phyloP scores from a whole-genome alignment of 2,113 vertebrate species.

The Cochlearius cochlearius region DNA sequence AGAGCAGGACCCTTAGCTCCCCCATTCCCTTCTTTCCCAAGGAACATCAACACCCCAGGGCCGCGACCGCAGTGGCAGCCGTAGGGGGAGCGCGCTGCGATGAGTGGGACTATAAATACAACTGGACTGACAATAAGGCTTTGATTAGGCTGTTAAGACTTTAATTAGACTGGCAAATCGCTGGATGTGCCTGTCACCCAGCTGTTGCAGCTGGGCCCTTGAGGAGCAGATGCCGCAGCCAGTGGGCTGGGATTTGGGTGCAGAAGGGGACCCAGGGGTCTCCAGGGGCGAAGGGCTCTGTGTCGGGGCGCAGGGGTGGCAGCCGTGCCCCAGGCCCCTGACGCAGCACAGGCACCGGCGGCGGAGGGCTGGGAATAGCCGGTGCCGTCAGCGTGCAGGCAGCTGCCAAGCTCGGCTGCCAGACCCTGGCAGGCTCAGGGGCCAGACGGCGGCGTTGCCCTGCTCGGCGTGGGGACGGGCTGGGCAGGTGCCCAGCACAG shows the following conservation, averaged over 20 bases:
- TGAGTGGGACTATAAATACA: slow-evolving; percentile 13
- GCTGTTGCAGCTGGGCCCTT: background rate
- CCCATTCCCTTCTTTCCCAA: background rate
- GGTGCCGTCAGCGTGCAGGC: background rate
- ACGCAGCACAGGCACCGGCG: background rate
- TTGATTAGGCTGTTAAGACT: slow-evolving; percentile 37
- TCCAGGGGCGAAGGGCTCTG: background rate
- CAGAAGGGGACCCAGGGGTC: background rate
- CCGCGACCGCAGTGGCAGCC: rapidly evolving
- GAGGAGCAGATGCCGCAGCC: rapidly evolving
- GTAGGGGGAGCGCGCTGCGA: background rate
- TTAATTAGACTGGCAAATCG: slow-evolving; percentile 20
- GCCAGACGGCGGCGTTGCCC: background rate
- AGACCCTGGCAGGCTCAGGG: background rate
- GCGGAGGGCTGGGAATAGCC: background rate
- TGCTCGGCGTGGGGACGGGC: background rate
- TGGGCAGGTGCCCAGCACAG: background rate
- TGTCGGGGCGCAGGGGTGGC: background rate
- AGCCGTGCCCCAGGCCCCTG: background rate
- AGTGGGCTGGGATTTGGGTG: background rate
- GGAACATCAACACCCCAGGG: background rate
- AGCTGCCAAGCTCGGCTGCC: background rate
- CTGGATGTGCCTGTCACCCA: background rate
- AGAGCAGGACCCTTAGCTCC: background rate
- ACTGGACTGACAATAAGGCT: slow-evolving; percentile 1